A percentile compares a stretch with the other conserved stretches of the same genome.
Evolutionary conservation across 2,113 vertebrate species (phyloP).

Genomic region (Hyperopisus bebe): DNA sequence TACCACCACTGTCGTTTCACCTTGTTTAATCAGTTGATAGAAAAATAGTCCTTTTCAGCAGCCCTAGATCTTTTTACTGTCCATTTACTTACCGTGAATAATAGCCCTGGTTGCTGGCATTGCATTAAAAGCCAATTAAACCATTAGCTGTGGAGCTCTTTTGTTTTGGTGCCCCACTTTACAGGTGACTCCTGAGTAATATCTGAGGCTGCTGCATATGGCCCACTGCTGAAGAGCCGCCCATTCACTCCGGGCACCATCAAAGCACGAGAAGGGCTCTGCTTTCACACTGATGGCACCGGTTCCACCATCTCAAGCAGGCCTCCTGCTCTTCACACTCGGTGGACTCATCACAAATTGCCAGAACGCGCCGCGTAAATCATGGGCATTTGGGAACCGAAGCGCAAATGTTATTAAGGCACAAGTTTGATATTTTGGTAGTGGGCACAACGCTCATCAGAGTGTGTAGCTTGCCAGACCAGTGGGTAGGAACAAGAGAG

Average conservation of each 20-base stretch:
- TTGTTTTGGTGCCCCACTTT: not conserved
- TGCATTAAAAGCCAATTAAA: not conserved
- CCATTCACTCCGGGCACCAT: not conserved
- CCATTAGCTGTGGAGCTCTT: not conserved
- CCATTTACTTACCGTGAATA: not conserved
- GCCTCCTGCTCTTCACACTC: not conserved
- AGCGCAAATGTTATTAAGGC: not conserved
- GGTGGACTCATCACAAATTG: not conserved
- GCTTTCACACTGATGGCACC: not conserved
- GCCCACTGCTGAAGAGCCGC: not conserved
- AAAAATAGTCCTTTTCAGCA: not conserved
- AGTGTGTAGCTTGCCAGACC: not conserved
- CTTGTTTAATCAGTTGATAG: not conserved
- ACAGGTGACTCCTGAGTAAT: not conserved
- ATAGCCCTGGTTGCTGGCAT: not conserved
- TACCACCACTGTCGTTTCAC: not conserved
- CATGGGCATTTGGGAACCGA: not conserved
- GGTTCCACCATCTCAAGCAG: not conserved
- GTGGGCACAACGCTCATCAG: not conserved
- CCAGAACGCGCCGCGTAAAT: not conserved
- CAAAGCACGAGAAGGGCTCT: not conserved
- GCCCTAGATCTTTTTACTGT: not conserved
- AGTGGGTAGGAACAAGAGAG: not conserved
- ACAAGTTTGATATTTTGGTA: not conserved
- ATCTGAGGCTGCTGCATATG: not conserved